Evolutionary conservation across 2,797 vertebrate species (phyloP), one percentile per base, ranked within the genome.

Genomic region (Muscicapa comitata): DNA sequence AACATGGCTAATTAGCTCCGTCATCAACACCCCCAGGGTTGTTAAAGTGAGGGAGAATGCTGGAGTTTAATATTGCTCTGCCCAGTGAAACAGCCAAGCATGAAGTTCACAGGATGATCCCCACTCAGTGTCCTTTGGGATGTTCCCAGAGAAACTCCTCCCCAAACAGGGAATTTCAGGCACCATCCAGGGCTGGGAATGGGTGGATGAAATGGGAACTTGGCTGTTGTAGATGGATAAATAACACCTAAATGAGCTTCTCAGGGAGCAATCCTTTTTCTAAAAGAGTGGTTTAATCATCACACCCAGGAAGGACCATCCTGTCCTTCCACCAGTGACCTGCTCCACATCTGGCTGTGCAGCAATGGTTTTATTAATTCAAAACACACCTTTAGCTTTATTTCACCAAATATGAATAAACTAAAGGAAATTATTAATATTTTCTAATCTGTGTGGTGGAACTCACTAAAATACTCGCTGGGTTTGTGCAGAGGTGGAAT

Each of bases 1-100:
- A 95, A 65, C 95, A 94, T 7, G 54, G 94, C 54, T 98, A 98
- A 98, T 98, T 97, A 97, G 94, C 92, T 95, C 72, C 79, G 53
- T 79, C 90, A 74, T 87, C 82, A 92, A 93, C 94, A 88, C 97
- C 97, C 97, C 96, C 71, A 6, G 71, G 75, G 74, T 17, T 63
- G n/a, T 78, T 58, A 72, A 70, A 85, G 80, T 61, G 88, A 76
- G 81, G 31, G 58, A 43, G 92, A 91, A 29, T 7, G 65, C 50
- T 59, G 66, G 58, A 42, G 33, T 89, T 95, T 85, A 91, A 91
- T 94, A 45, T 79, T 86, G 54, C 40, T 13, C 31, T 17, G 23
- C 20, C 24, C 43, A 59, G 51, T 1, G 53, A 94, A 79, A 92
- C 90, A 38, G 13, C 7, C 18, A 48, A 96, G 88, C 75, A 6